Evolutionary conservation across 2,888 invertebrate species (phyloP).

Genomic region (Nephrotoma flavescens): DNA sequence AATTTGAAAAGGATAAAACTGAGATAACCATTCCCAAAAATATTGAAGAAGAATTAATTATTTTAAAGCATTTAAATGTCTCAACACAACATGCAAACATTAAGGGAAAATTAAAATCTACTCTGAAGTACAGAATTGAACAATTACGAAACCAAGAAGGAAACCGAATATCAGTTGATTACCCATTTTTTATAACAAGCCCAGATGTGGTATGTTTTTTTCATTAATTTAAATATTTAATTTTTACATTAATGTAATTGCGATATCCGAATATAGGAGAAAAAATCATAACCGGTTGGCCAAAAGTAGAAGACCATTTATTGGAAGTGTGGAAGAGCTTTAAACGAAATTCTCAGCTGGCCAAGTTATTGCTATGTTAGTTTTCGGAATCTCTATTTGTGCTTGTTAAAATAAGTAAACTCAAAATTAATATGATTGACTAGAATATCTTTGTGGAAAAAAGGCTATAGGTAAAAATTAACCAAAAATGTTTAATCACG

Average conservation of each 20-base stretch:
- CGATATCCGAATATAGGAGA: neutral
- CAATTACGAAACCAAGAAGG: neutral
- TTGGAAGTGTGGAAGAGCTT: neutral
- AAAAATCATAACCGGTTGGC: neutral
- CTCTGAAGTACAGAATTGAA: neutral
- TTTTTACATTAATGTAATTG: neutral
- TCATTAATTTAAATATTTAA: neutral
- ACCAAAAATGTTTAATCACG: too few relatives aligned
- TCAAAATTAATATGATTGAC: too few relatives aligned
- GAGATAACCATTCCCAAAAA: neutral
- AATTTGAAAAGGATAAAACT: neutral
- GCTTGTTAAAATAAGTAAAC: too few relatives aligned
- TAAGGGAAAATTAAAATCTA: neutral
- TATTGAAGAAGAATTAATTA: neutral
- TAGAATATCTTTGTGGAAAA: too few relatives aligned
- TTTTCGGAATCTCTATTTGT: too few relatives aligned
- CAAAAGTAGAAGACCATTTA: neutral
- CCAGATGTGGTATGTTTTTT: neutral
- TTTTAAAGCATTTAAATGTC: neutral
- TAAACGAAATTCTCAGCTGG: too few relatives aligned
- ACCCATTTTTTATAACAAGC: neutral
- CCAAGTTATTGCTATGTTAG: too few relatives aligned
- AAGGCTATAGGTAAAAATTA: too few relatives aligned
- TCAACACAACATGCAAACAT: neutral
- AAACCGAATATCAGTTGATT: neutral